These are phyloP conservation scores for Pseudomyrmex gracilis DNA, from an alignment of 1,140 invertebrate species.

Conservation along the genomic window DNA sequence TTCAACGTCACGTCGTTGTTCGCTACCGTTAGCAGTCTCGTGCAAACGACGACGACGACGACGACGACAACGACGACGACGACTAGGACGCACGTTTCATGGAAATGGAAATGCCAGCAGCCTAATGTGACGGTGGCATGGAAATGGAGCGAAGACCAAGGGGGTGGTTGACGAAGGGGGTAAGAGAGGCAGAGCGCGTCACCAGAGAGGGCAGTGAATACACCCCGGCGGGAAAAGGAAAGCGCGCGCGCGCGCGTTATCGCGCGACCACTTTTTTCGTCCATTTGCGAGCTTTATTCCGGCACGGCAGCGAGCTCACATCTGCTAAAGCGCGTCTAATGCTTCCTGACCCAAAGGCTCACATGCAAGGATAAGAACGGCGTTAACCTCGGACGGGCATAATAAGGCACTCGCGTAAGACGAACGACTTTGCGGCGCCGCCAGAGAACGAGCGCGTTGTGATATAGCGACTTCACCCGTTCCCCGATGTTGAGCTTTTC, in stretches of 20 bases:
- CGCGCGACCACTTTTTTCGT: constrained; percentile 75
- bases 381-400: constrained; percentile 59
- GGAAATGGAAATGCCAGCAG: constrained; percentile 65
- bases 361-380: constrained; percentile 57
- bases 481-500: neutral
- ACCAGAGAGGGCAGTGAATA: constrained; percentile 34
- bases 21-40: constrained; percentile 39
- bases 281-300: constrained; percentile 77
- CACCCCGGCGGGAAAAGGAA: constrained; percentile 11
- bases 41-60: constrained; percentile 23
- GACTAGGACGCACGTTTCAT: constrained; percentile 55
- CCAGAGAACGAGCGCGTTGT: constrained; percentile 35
- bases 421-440: constrained; percentile 59
- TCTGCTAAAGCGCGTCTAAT: constrained; percentile 59
- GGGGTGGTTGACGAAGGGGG: neutral
- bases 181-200: neutral
- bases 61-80: constrained; percentile 6
- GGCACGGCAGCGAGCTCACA: constrained; percentile 17
- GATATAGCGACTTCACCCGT: constrained; percentile 23
- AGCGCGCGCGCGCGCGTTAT: constrained; percentile 65
- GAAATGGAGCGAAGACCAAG: constrained; percentile 64
- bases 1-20: constrained; percentile 29
- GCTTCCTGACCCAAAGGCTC: constrained; percentile 60
- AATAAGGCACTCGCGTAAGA: constrained; percentile 65
- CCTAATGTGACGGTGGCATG: constrained; percentile 75